Evolutionary conservation across 1,140 invertebrate species (phyloP).

Genomic region (Agrypnia vestita): DNA sequence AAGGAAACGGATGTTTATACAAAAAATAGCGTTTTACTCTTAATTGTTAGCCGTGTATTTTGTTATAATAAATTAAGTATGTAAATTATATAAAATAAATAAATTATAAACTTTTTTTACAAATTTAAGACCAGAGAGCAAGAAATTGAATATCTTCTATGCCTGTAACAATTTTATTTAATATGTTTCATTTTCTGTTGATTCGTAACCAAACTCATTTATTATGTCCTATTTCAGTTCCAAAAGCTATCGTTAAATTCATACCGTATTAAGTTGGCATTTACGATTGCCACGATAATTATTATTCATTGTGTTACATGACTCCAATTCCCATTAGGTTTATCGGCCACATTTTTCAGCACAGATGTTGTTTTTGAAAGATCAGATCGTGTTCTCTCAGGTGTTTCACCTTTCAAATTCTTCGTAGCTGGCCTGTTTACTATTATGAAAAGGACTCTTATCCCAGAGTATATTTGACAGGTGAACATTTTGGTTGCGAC

Average conservation of each 20-base stretch:
- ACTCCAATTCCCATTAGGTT: background rate
- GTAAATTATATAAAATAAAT: too few species aligned
- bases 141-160: too few species aligned
- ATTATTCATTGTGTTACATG: conserved; percentile 10
- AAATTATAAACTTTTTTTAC: too few species aligned
- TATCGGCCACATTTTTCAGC: conserved; percentile 5
- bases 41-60: too few species aligned
- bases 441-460: conserved; percentile 22
- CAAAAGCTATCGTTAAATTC: background rate
- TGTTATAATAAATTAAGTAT: too few species aligned
- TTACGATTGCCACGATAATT: background rate
- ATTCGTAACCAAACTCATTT: too few species aligned
- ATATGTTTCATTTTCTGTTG: too few species aligned
- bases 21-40: too few species aligned
- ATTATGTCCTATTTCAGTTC: too few species aligned
- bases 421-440: background rate
- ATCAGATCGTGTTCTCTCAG: conserved; percentile 26
- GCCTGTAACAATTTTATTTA: too few species aligned
- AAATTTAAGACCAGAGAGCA: too few species aligned
- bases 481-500: conserved; percentile 17
- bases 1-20: too few species aligned
- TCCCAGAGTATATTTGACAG: conserved; percentile 6
- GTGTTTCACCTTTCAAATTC: conserved; percentile 29
- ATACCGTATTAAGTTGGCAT: background rate
- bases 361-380: conserved; percentile 14